Evolutionary conservation across 2,888 invertebrate species (phyloP), one percentile per base, ranked within the genome.

Genomic region (Amiota minor): DNA sequence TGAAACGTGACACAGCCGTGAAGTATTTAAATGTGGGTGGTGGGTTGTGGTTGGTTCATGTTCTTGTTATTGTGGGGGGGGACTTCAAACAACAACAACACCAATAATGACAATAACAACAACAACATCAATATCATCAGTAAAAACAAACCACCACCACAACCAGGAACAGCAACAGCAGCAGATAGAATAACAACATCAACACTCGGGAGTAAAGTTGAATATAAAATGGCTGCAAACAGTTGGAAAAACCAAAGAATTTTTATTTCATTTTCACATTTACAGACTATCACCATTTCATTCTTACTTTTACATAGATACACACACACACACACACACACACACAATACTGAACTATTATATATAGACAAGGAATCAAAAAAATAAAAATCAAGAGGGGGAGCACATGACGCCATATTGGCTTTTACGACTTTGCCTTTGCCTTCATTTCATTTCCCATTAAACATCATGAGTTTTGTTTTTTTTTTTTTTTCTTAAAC

Each of bases 21-120:
- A 78, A 46, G 65, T 83, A 83, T 84, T 86, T 86, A 86, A 86
- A 78, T 86, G 86, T 86, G 87, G 87, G 85, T 81, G 85, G 84
- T 72, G 72, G 45, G 35, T 64, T n/a, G n/a, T n/a, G 35, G 16
- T 35, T 67, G 14, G 20, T 20, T 45, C 11, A 12, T 65, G 47
- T 35, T 11, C 1, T 3, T 23, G 35, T 35, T 35, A 6, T 35
- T 35, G n/a, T n/a, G 67, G n/a, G 45, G 67, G 6, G 35, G 23
- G n/a, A 14, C 49, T 14, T 35, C 64, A 16, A 61, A 59, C 4
- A 35, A 53, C 16, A 53, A 53, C 53, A 56, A 46, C 18, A 49
- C 46, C 67, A 67, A 67, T 18, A 69, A 55, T 45, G 55, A 53
- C 53, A 49, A 23, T 6, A 56, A 35, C 69, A 50, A 68, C 12